phyloP scores from a whole-genome alignment of 2,113 vertebrate genomes.

The Seriola quinqueradiata region DNA sequence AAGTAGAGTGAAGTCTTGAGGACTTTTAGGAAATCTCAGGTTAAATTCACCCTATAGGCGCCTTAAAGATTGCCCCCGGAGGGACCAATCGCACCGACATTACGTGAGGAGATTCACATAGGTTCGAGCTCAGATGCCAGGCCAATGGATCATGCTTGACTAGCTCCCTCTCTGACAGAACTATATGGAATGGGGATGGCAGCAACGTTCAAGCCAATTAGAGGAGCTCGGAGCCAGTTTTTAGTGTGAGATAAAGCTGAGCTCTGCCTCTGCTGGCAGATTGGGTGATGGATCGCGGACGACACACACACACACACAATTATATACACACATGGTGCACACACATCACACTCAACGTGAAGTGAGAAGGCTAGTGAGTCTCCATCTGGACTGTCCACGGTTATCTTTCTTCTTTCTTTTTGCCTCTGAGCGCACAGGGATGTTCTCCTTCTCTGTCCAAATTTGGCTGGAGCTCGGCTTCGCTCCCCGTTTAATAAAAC shows the following conservation, averaged over 20 bases:
- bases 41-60: slow-evolving; percentile 60
- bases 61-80: slow-evolving; percentile 39
- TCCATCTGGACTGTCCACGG: slow-evolving; percentile 70
- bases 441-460: slow-evolving; percentile 46
- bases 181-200: slow-evolving; percentile 51
- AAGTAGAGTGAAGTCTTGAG: slow-evolving; percentile 52
- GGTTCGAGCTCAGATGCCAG: slow-evolving; percentile 41
- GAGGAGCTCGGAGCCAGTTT: slow-evolving; percentile 66
- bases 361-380: slow-evolving; percentile 64
- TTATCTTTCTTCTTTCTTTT: slow-evolving; percentile 31
- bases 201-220: slow-evolving; percentile 73
- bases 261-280: slow-evolving; percentile 73
- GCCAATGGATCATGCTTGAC: slow-evolving; percentile 62
- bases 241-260: slow-evolving; percentile 66
- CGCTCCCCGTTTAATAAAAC: slow-evolving; percentile 72
- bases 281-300: slow-evolving; percentile 70
- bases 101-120: slow-evolving; percentile 41
- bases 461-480: slow-evolving; percentile 50
- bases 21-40: slow-evolving; percentile 54
- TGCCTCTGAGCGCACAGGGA: slow-evolving; percentile 36
- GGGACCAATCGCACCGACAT: slow-evolving; percentile 65
- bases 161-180: slow-evolving; percentile 61
- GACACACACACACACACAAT: slow-evolving; percentile 22
- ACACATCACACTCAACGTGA: slow-evolving; percentile 67
- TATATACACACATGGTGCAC: not conserved